Evolutionary conservation across 2,113 vertebrate genomes (phyloP).

Genomic region (Leptobrachium leishanense): DNA sequence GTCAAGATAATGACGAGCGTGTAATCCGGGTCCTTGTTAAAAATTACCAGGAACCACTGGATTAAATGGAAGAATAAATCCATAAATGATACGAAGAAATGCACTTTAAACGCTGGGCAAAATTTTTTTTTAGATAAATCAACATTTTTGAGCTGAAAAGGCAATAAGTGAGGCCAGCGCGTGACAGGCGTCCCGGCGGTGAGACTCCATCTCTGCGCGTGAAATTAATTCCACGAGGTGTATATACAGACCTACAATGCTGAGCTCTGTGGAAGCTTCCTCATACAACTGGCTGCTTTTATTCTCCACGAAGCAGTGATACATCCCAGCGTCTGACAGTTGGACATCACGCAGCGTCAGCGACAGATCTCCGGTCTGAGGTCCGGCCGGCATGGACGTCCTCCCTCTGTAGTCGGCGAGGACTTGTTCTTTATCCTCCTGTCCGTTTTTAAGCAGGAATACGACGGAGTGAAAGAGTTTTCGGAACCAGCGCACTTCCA

Average conservation of each 20-base stretch:
- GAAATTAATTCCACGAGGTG: background rate
- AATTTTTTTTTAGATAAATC: no score
- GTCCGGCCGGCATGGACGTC: background rate
- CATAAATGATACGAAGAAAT: no score
- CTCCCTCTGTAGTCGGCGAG: slow-evolving; percentile 8
- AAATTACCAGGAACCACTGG: no score
- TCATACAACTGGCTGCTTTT: background rate
- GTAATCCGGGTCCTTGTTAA: no score
- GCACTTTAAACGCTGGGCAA: no score
- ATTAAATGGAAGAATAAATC: no score
- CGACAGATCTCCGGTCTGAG: slow-evolving; percentile 14
- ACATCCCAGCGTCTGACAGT: slow-evolving; percentile 12
- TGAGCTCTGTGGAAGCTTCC: slow-evolving; percentile 9
- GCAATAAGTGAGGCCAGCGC: no score
- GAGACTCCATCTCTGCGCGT: no score
- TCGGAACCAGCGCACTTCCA: slow-evolving; percentile 31
- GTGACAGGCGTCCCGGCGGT: no score
- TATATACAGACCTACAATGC: slow-evolving; percentile 21
- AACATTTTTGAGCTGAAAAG: no score
- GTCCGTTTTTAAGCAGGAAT: slow-evolving; percentile 6
- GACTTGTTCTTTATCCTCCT: slow-evolving; percentile 29
- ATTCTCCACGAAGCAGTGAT: slow-evolving; percentile 38
- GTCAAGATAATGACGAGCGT: no score
- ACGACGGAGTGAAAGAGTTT: background rate
- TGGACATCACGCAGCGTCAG: slow-evolving; percentile 3